phyloP scores from a whole-genome alignment of 2,113 vertebrate genomes.

The Diadophis punctatus region DNA sequence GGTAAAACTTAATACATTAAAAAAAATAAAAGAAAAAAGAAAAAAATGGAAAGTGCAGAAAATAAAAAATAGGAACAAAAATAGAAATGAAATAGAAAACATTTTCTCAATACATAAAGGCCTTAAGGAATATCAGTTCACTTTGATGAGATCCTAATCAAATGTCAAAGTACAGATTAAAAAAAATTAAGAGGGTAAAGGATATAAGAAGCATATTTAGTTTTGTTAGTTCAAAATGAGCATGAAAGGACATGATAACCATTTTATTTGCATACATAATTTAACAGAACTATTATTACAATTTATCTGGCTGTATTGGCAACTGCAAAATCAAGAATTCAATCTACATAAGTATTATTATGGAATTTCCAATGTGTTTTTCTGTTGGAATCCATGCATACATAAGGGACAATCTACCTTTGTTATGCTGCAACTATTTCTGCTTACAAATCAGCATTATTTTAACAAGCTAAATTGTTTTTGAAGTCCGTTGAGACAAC shows the following conservation, averaged over 20 bases:
- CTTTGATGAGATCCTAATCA: not conserved
- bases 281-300: constrained; percentile 43
- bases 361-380: constrained; percentile 44
- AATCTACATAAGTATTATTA: constrained; percentile 49
- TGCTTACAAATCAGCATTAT: constrained; percentile 46
- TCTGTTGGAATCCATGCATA: constrained; percentile 41
- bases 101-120: not conserved
- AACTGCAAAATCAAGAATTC: constrained; percentile 47
- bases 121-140: not conserved
- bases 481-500: constrained; percentile 30
- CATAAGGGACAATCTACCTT: constrained; percentile 36
- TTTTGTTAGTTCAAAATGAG: not conserved
- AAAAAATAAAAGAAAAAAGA: no score
- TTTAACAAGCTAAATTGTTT: constrained; percentile 57
- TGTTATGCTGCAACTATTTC: constrained; percentile 49
- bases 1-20: no score
- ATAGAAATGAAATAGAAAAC: not conserved
- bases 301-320: constrained; percentile 41
- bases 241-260: not conserved
- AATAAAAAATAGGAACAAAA: no score
- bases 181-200: not conserved
- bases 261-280: constrained; percentile 27
- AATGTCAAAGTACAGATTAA: not conserved
- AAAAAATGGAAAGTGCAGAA: no score
- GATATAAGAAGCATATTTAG: not conserved